Base-by-base conservation (phyloP, 2,888 invertebrate genomes). In the Agriopis aurantiaria region DNA sequence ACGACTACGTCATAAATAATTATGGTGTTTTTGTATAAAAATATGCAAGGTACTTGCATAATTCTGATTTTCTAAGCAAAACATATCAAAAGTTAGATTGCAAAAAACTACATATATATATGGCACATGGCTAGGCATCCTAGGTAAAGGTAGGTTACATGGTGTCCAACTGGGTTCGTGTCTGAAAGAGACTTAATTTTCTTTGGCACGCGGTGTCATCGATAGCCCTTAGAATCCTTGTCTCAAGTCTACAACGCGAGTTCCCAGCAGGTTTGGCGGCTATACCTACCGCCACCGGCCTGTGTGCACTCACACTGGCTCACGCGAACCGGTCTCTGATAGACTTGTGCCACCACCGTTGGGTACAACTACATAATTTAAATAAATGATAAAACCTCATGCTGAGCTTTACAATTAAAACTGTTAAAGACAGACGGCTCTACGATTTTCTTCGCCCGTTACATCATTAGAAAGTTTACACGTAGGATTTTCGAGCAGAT, bases 361-460 rank as follows among this genome's bases (percentile, higher is more conserved):
- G 87, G 84, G 85, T 85, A 86, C 85, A 86, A 87, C 87, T 85
- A 86, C 85, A 88, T 89, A 82, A 89, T 90, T 90, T 90, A 86
- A 89, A 89, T 90, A 90, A 88, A 86, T 88, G 87, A 88, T 87
- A 86, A 88, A 89, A 85, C 82, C 84, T 86, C 87, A 82, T 82
- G 82, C 85, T 86, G 85, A 76, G 88, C 88, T 89, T 88, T 86
- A 89, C 89, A 90, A 91, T 88, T 90, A 88, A 89, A 89, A 90
- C 88, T 89, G 86, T 89, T 89, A 85, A 87, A 68, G 82, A 79
- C 81, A 78, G 83, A 78, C 75, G 81, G 80, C 80, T 80, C 82
- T 83, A 84, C 78, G 80, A 86, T 85, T 87, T 85, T 82, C 81
- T 84, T 85, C 82, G 80, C 86, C 89, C 85, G 88, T 88, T 87